Conservation (phyloP, 2,888 invertebrate species). For the Andricus curvator region DNA sequence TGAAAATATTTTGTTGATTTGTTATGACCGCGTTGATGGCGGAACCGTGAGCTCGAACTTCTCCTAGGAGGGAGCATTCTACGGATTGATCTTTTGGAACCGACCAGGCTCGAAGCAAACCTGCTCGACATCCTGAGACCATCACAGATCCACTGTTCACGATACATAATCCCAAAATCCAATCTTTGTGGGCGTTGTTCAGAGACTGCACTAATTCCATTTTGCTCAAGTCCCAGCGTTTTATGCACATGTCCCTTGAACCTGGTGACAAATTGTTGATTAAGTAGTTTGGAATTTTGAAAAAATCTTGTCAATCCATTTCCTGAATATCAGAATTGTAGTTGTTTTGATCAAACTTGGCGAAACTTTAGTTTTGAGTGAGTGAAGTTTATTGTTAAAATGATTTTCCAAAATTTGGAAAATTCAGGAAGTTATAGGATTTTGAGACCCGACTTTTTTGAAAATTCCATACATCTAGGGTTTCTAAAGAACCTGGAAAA, state of each 20-base stretch:
- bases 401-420: no score
- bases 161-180: conserved; percentile 88
- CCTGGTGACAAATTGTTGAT: conserved; percentile 72
- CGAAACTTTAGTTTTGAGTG: no score
- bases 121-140: conserved; percentile 88
- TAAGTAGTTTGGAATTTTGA: background rate
- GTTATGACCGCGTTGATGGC: conserved; percentile 85
- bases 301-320: background rate
- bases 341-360: no score
- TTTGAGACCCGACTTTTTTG: no score
- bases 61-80: conserved; percentile 83
- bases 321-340: no score
- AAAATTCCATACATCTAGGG: no score
- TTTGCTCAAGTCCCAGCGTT: conserved; percentile 87
- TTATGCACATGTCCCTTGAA: conserved; percentile 91
- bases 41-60: conserved; percentile 84
- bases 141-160: conserved; percentile 80
- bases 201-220: conserved; percentile 83
- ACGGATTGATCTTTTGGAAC: conserved; percentile 80
- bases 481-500: no score
- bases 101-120: conserved; percentile 87
- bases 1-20: conserved; percentile 85
- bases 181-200: conserved; percentile 92
- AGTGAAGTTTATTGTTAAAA: no score
- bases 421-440: no score